phyloP scores from a whole-genome alignment of 2,113 vertebrate genomes.

The Albula glossodonta region DNA sequence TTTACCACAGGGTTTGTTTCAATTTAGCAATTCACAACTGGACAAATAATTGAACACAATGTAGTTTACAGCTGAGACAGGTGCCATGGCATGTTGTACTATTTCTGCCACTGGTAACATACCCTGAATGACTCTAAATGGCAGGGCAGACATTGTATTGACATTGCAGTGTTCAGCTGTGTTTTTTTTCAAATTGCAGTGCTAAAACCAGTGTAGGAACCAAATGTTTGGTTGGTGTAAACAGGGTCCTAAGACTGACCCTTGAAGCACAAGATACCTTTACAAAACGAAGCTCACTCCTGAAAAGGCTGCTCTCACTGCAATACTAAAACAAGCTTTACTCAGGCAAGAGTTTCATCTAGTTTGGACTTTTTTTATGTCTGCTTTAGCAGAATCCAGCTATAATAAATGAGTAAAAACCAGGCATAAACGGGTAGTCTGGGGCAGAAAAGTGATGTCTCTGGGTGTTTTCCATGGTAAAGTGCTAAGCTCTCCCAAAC shows the following conservation, averaged over 20 bases:
- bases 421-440: not conserved
- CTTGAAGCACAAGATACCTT: not conserved
- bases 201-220: too few relatives aligned
- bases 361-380: not conserved
- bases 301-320: not conserved
- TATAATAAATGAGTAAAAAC: not conserved
- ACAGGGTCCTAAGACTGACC: not conserved
- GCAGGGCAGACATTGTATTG: too few relatives aligned
- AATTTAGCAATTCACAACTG: not conserved
- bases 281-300: not conserved
- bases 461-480: not conserved
- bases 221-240: too few relatives aligned
- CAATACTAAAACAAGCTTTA: too few relatives aligned
- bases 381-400: not conserved
- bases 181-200: too few relatives aligned
- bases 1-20: not conserved
- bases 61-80: not conserved
- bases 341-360: too few relatives aligned
- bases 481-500: not conserved
- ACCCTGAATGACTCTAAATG: not conserved
- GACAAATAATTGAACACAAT: not conserved
- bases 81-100: not conserved
- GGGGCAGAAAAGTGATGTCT: not conserved
- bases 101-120: not conserved
- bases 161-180: too few relatives aligned